Percentiles rank a stretch among this genome's conserved stretches.
Evolutionary conservation across 2,888 invertebrate species (phyloP).

Genomic region (Melolontha melolontha): DNA sequence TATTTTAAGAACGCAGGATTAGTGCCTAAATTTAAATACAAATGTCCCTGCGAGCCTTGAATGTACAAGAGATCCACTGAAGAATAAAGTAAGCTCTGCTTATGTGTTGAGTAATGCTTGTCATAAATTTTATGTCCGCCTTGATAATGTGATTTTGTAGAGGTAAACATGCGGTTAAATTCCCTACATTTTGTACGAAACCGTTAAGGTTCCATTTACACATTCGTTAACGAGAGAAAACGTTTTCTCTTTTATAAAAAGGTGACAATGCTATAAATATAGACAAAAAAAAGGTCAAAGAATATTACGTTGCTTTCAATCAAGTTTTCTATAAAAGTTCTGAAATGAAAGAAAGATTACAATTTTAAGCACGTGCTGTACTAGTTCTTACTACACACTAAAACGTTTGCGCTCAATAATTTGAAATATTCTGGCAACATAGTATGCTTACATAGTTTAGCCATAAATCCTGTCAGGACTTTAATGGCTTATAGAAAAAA

Average conservation of each 20-base stretch:
- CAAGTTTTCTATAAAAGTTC: no score
- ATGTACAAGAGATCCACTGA: background rate
- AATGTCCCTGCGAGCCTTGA: conserved; percentile 37
- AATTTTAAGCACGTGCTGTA: no score
- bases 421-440: no score
- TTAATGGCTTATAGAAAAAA: no score
- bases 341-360: no score
- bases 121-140: conserved; percentile 39
- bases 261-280: background rate
- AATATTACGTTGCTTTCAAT: no score
- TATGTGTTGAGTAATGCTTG: conserved; percentile 37
- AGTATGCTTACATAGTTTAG: no score
- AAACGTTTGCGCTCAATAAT: no score
- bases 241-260: background rate
- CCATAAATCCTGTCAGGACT: no score
- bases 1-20: conserved; percentile 39
- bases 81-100: conserved; percentile 31
- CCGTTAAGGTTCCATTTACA: conserved; percentile 31
- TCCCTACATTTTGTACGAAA: conserved; percentile 26
- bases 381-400: no score
- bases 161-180: conserved; percentile 33
- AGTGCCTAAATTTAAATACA: conserved; percentile 41
- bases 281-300: background rate
- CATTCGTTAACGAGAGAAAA: conserved; percentile 8
- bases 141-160: conserved; percentile 37